A percentile compares a stretch with the other conserved stretches of the same genome.
Evolutionary conservation across 1,140 invertebrate species (phyloP).

Genomic region (Drosophila busckii): DNA sequence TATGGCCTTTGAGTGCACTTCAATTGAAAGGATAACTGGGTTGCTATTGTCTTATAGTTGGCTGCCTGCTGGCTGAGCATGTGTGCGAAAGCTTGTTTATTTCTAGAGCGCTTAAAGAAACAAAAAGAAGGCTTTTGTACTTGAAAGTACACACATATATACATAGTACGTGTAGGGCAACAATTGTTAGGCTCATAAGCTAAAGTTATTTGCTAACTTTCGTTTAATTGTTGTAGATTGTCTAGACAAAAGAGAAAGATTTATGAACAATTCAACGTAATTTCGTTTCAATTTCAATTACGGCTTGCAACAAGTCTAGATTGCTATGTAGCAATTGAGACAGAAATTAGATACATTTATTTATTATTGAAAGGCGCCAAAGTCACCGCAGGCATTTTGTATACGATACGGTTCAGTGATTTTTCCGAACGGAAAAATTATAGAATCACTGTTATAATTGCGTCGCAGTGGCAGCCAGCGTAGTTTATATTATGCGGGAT

Average conservation of each 20-base stretch:
- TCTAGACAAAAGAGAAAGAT: too few relatives aligned
- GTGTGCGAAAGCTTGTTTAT: constrained; percentile 20
- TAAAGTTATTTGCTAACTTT: too few relatives aligned
- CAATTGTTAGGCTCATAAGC: too few relatives aligned
- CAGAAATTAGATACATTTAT: constrained; percentile 52
- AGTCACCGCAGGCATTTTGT: constrained; percentile 34
- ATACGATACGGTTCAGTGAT: constrained; percentile 43
- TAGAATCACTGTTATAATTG: constrained; percentile 31
- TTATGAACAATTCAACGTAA: too few relatives aligned
- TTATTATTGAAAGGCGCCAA: constrained; percentile 40
- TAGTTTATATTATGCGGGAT: too few relatives aligned
- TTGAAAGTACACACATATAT: too few relatives aligned
- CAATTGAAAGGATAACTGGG: constrained; percentile 57
- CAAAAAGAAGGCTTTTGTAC: background rate
- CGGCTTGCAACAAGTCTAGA: constrained; percentile 13
- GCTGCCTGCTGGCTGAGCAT: constrained; percentile 5
- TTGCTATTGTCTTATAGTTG: constrained; percentile 41
- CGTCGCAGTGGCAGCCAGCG: too few relatives aligned
- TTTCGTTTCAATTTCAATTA: constrained; percentile 30
- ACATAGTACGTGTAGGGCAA: too few relatives aligned
- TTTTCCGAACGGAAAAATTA: constrained; percentile 44
- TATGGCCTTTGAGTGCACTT: constrained; percentile 53
- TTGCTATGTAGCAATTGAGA: constrained; percentile 32
- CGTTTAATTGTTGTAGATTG: too few relatives aligned
- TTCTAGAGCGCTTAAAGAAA: background rate